Evolutionary conservation across 1,140 invertebrate species (phyloP).

Genomic region (Eupristina koningsbergeri): DNA sequence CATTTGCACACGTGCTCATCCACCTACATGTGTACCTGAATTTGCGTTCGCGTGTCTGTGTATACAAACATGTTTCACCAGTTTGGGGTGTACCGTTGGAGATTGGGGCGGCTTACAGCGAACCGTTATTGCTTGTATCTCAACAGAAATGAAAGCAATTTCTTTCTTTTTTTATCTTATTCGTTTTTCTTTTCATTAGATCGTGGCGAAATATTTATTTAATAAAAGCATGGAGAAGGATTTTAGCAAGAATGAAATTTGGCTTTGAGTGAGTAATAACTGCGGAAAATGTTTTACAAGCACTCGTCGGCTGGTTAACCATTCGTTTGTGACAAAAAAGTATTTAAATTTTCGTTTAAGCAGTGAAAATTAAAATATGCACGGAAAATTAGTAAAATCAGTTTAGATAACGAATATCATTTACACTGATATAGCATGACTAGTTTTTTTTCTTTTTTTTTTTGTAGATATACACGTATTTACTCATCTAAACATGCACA

Average conservation of each 20-base stretch:
- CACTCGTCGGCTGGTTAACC: too few species aligned
- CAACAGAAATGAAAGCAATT: conserved; percentile 27
- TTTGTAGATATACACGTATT: too few species aligned
- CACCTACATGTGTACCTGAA: background rate
- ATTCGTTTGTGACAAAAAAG: background rate
- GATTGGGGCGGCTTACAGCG: conserved; percentile 4
- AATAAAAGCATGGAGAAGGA: background rate
- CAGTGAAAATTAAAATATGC: too few species aligned
- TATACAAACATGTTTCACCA: background rate
- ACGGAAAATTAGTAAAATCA: too few species aligned
- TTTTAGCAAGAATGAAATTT: background rate
- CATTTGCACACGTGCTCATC: background rate
- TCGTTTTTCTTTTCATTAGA: conserved; percentile 7
- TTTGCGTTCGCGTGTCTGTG: background rate
- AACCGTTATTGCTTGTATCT: conserved; percentile 55
- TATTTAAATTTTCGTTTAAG: too few species aligned
- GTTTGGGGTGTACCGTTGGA: conserved; percentile 16
- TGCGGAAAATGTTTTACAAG: background rate
- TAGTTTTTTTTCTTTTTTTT: too few species aligned
- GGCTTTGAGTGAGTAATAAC: background rate
- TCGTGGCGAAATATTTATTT: conserved; percentile 18
- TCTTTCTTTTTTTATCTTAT: conserved; percentile 21
- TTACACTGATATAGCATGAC: too few species aligned
- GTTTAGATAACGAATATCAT: too few species aligned
- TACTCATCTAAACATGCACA: too few species aligned